Conservation (phyloP, 1,140 invertebrate genomes). For the Oryctes rhinoceros region DNA sequence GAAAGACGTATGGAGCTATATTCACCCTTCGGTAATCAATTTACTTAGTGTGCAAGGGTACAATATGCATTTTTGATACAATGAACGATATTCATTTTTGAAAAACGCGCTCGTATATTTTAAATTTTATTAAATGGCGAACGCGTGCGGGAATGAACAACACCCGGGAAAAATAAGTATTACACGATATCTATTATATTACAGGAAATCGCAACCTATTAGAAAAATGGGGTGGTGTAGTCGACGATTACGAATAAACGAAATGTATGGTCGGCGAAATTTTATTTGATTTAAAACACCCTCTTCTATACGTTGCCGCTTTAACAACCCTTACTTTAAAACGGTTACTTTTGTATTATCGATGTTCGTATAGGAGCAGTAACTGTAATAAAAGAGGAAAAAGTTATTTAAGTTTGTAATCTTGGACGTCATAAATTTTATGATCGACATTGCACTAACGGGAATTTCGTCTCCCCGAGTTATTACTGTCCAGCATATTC, state of each 20-base stretch:
- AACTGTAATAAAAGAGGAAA: neutral
- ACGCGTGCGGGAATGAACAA: neutral
- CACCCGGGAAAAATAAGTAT: neutral
- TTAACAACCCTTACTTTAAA: conserved; percentile 12
- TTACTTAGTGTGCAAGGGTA: conserved; percentile 1
- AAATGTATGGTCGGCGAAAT: neutral
- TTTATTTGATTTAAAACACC: neutral
- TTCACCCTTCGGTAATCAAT: conserved; percentile 1
- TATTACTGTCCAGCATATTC: neutral
- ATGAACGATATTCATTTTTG: conserved; percentile 16
- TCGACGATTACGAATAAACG: conserved; percentile 19
- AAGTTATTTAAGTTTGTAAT: conserved; percentile 16
- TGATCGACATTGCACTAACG: conserved; percentile 3
- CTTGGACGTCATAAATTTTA: conserved; percentile 14
- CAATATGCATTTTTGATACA: conserved; percentile 10
- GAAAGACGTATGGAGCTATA: neutral
- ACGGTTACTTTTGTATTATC: conserved; percentile 1
- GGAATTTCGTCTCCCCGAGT: neutral
- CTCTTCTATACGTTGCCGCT: neutral
- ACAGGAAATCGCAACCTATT: neutral
- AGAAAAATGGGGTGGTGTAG: neutral
- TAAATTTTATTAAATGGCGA: conserved; percentile 31
- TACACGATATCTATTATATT: neutral
- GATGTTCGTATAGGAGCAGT: neutral
- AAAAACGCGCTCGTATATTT: neutral